Percentiles rank a stretch among this genome's conserved stretches.
Evolutionary conservation across 2,797 vertebrate species (phyloP).

Genomic region (Leucoraja ocellata): DNA sequence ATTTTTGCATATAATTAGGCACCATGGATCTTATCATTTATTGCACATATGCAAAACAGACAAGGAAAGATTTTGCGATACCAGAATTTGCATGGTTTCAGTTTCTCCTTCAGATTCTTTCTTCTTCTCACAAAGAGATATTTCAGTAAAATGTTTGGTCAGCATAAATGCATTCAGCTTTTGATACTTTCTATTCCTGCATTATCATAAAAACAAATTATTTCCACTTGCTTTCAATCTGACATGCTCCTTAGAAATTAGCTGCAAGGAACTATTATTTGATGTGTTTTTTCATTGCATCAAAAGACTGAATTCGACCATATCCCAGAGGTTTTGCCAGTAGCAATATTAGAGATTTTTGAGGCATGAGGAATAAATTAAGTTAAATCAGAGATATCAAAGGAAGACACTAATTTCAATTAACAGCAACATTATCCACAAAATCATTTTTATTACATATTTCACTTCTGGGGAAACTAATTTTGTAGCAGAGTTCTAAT

Average conservation of each 20-base stretch:
- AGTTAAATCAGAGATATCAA: neutral
- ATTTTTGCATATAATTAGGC: neutral
- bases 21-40: neutral
- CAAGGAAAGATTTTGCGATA: neutral
- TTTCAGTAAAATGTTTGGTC: neutral
- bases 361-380: neutral
- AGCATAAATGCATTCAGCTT: neutral
- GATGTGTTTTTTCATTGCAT: neutral
- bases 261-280: neutral
- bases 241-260: neutral
- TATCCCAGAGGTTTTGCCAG: neutral
- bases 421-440: neutral
- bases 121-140: neutral
- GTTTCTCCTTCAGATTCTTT: neutral
- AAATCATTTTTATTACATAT: neutral
- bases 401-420: neutral
- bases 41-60: too few relatives aligned
- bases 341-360: neutral
- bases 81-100: neutral
- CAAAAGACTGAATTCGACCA: neutral
- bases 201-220: neutral
- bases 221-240: neutral
- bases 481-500: neutral
- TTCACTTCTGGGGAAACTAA: neutral
- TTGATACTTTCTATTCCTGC: neutral